Evolutionary conservation across 2,113 vertebrate genomes (phyloP).

Genomic region (Laticauda colubrina): DNA sequence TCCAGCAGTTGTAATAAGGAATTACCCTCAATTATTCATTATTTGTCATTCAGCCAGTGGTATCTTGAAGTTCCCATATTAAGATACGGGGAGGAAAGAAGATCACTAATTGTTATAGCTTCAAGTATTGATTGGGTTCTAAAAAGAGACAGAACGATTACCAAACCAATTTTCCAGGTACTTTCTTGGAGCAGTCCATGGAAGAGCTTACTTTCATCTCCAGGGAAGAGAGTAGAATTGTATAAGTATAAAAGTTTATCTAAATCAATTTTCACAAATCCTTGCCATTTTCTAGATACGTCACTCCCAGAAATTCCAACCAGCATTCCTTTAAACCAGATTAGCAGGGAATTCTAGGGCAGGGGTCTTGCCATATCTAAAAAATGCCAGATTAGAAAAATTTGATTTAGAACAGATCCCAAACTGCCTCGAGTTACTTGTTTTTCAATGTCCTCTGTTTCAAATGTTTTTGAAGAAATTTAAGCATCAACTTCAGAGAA

Average conservation of each 20-base stretch:
- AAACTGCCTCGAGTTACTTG: background rate
- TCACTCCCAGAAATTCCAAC: background rate
- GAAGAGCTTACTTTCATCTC: background rate
- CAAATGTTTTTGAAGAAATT: background rate
- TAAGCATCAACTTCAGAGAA: background rate
- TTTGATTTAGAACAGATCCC: background rate
- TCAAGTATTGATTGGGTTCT: background rate
- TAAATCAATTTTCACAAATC: background rate
- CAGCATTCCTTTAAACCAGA: background rate
- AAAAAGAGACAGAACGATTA: background rate
- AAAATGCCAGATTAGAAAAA: background rate
- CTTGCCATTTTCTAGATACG: background rate
- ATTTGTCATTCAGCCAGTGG: background rate
- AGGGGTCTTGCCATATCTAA: background rate
- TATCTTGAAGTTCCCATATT: background rate
- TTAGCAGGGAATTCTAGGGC: background rate
- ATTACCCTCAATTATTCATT: background rate
- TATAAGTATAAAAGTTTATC: background rate
- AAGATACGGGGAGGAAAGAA: background rate
- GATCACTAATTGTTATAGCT: background rate
- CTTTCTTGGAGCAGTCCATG: background rate
- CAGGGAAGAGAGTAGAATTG: background rate
- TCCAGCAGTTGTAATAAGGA: background rate
- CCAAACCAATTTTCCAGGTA: background rate
- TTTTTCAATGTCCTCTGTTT: background rate